Percentiles rank a stretch among this genome's conserved stretches.
Conservation (phyloP, 2,113 vertebrate species). For the Triplophysa tibetana region DNA sequence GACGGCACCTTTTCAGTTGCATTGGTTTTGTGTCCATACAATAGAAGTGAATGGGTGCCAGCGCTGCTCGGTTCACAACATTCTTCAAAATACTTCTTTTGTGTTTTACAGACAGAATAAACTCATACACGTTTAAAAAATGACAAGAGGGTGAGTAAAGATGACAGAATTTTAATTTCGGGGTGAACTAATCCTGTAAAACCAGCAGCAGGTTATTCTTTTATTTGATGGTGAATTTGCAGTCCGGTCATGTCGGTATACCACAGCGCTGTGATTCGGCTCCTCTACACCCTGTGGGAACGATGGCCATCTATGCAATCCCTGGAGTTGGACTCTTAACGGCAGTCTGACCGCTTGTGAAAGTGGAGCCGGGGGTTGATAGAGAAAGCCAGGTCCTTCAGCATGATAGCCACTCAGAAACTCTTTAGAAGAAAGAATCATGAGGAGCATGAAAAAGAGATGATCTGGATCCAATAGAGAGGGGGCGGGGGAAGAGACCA, state of each 20-base stretch:
- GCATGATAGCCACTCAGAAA: conserved; percentile 59
- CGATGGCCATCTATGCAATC: conserved; percentile 6
- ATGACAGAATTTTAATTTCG: background rate
- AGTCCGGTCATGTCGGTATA: conserved; percentile 6
- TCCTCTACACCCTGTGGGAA: conserved; percentile 31
- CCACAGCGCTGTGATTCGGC: background rate
- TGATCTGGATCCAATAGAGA: conserved; percentile 66
- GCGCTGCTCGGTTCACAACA: too few species aligned
- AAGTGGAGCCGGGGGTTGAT: conserved; percentile 63
- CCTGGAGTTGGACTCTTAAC: conserved; percentile 31
- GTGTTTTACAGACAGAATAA: too few species aligned
- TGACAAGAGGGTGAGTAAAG: background rate
- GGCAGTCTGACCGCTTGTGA: conserved; percentile 36
- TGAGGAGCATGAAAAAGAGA: conserved; percentile 65
- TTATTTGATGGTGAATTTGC: background rate
- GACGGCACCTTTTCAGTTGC: too few species aligned
- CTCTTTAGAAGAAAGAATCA: conserved; percentile 75
- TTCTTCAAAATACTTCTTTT: too few species aligned
- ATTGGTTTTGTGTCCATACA: background rate
- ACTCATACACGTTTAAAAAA: too few species aligned
- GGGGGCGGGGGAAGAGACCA: conserved; percentile 59
- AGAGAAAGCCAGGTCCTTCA: conserved; percentile 65
- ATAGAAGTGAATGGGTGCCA: too few species aligned
- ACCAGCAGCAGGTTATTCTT: background rate
- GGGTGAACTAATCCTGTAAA: background rate